Conservation (phyloP, 2,797 vertebrate genomes). For the Aplochiton taeniatus region DNA sequence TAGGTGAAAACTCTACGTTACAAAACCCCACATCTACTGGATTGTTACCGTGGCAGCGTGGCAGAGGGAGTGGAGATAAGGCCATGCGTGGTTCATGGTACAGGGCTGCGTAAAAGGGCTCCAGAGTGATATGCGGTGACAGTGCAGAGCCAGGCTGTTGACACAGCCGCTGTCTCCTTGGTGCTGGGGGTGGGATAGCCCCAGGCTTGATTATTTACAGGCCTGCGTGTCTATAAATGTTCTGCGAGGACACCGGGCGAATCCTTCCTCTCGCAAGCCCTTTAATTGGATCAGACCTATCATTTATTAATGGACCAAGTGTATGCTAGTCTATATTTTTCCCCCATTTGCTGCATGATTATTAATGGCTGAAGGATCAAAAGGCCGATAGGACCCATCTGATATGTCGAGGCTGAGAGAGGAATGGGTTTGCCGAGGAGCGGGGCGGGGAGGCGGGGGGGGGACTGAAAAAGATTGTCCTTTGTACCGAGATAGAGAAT, state of each 20-base stretch:
- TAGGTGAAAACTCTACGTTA: too few species aligned
- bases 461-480: constrained; percentile 26
- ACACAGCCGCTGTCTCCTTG: constrained; percentile 76
- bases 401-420: constrained; percentile 52
- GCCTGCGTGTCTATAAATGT: constrained; percentile 59
- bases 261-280: constrained; percentile 62
- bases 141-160: constrained; percentile 77
- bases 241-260: constrained; percentile 65
- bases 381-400: constrained; percentile 67
- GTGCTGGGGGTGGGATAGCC: constrained; percentile 71
- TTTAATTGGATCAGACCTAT: constrained; percentile 78
- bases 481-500: constrained; percentile 39
- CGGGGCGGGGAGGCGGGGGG: too few species aligned
- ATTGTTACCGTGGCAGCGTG: constrained; percentile 26
- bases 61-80: constrained; percentile 62
- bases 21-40: too few species aligned
- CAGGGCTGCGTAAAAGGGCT: constrained; percentile 67
- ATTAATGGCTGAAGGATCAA: constrained; percentile 75
- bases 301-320: constrained; percentile 76
- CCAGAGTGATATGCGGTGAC: constrained; percentile 80
- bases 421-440: constrained; percentile 58
- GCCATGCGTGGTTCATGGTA: constrained; percentile 66
- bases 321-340: constrained; percentile 65
- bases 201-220: constrained; percentile 78
- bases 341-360: constrained; percentile 62